These are phyloP conservation scores for Cirrhinus molitorella DNA, from an alignment of 2,797 vertebrate species.

Conservation along the genomic window DNA sequence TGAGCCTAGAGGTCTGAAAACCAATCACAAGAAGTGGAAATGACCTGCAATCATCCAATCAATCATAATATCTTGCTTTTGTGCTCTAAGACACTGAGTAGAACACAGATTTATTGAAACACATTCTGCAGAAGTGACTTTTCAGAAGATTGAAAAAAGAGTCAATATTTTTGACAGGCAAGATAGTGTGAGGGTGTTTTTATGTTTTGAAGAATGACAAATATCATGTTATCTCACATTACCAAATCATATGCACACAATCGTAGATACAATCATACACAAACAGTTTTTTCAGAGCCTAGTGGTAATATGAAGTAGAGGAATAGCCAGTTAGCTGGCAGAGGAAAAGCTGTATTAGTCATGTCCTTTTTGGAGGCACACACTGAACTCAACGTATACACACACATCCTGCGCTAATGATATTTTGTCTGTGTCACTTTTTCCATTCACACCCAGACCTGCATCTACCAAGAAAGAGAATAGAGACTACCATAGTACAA, in stretches of 20 bases:
- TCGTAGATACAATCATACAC: neutral
- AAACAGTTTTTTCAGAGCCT: neutral
- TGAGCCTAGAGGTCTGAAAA: neutral
- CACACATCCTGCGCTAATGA: constrained; percentile 64
- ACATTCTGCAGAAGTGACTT: neutral
- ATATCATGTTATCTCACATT: neutral
- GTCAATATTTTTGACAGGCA: neutral
- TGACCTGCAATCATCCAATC: neutral
- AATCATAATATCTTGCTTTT: neutral
- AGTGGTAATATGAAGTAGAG: constrained; percentile 18
- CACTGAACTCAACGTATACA: constrained; percentile 32
- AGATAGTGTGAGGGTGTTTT: neutral
- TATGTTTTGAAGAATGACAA: neutral
- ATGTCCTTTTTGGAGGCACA: constrained; percentile 30
- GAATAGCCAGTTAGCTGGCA: constrained; percentile 20
- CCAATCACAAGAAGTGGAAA: neutral
- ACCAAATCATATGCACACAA: neutral
- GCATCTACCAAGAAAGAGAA: constrained; percentile 8
- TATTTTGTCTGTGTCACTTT: constrained; percentile 64
- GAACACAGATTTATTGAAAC: neutral
- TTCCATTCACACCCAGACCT: constrained; percentile 57
- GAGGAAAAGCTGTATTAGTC: neutral
- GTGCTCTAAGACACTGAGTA: neutral
- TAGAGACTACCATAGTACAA: neutral
- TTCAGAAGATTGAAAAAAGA: neutral